Base-by-base conservation (phyloP, 2,888 invertebrate species). In the Chymomyza fuscimana region DNA sequence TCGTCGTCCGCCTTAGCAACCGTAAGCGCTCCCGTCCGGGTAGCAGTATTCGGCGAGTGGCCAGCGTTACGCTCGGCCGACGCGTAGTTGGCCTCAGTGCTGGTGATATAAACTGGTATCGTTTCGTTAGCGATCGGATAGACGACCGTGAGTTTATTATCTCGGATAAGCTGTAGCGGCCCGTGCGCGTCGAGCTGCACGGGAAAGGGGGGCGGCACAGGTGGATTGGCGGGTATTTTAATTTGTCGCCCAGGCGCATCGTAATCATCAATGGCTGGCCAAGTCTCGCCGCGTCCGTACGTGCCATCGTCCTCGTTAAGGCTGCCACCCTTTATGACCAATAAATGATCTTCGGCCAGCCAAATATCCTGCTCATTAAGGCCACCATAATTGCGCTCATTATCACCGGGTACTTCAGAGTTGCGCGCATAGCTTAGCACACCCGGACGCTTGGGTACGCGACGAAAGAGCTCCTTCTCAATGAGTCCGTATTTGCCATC, bases 191-290 rank as follows among this genome's bases (percentile, higher is more conserved):
- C 94, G 92, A 97, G 95, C 93, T 96, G 97, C 92, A 97, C 95
- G 91, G 97, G 97, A 95, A 97, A 97, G 93, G 97, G 97, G 94
- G 97, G 97, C 92, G 97, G 97, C 86, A 97, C 94, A 92, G 95
- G 95, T 10, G 97, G 96, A 91, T 95, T 94, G 65, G 94, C 92
- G 58, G 97, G 97, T 87, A 97, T 94, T 92, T 96, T 96, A 89
- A 97, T 96, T 92, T 96, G 97, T 86, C 97, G 94, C 88, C 94
- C 93, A 32, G 97, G 96, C 77, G 97, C 96, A 91, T 95, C 94
- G 91, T 96, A 97, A 90, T 95, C 94, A 90, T 97, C 97, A 81
- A 97, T 96, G 25, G 97, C 95, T 65, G 95, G 94, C 97, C 97
- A 97, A 7, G 92, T 92, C 67, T 95, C 94, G 0, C 67, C 66